phyloP scores from a whole-genome alignment of 2,888 invertebrate genomes.

The Callosobruchus maculatus region DNA sequence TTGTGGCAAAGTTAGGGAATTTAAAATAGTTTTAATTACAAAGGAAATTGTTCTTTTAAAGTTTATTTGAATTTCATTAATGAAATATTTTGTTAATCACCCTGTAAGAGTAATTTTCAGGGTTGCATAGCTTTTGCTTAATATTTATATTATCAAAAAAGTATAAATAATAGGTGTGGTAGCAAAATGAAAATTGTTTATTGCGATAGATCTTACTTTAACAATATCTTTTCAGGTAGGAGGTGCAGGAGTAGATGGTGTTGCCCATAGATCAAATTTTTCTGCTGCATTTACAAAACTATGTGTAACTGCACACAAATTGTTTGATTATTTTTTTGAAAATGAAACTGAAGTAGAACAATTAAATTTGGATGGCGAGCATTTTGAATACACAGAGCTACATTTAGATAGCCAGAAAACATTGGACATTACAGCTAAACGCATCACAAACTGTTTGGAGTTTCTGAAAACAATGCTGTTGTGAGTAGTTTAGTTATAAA shows the following conservation, averaged over 20 bases:
- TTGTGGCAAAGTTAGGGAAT: too few species aligned
- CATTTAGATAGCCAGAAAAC: conserved; percentile 13
- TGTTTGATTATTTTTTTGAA: conserved; percentile 26
- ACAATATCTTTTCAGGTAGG: conserved; percentile 27
- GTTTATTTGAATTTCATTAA: too few species aligned
- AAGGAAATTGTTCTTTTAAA: too few species aligned
- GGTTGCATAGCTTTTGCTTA: too few species aligned
- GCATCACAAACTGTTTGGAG: conserved; percentile 23
- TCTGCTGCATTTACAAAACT: conserved; percentile 25
- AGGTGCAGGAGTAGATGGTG: conserved; percentile 25
- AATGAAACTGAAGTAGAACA: conserved; percentile 24
- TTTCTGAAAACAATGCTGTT: conserved; percentile 25
- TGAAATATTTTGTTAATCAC: too few species aligned
- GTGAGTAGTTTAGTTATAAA: too few species aligned
- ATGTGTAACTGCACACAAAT: conserved; percentile 23
- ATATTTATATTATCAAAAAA: too few species aligned
- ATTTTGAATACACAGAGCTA: conserved; percentile 20
- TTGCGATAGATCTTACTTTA: too few species aligned
- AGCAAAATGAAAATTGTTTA: too few species aligned
- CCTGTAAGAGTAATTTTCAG: too few species aligned
- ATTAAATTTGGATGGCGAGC: conserved; percentile 12
- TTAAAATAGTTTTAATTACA: too few species aligned
- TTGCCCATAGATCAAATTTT: conserved; percentile 27
- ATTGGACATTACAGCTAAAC: conserved; percentile 15
- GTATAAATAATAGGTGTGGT: too few species aligned